These are phyloP conservation scores for Lepidurus couesii DNA, from an alignment of 1,140 invertebrate genomes.

Conservation along the genomic window DNA sequence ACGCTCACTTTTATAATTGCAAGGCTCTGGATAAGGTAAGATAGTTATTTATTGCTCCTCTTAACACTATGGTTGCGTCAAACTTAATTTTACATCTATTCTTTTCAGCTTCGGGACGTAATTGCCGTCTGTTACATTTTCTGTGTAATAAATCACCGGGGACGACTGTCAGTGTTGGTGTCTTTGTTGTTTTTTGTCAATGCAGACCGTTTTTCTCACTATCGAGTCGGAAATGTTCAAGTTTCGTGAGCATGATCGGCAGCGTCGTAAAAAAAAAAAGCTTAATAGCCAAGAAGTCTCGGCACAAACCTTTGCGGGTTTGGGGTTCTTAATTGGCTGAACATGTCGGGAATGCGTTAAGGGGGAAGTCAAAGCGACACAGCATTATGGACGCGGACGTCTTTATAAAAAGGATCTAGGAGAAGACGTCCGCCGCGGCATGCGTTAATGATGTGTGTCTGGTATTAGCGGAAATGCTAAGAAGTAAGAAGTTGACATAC, in stretches of 20 bases:
- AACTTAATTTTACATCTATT: neutral
- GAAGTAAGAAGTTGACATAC: slow-evolving; percentile 16
- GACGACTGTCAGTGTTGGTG: neutral
- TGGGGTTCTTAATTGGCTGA: slow-evolving; percentile 5
- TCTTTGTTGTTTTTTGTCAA: neutral
- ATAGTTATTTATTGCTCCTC: neutral
- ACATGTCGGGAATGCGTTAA: slow-evolving; percentile 15
- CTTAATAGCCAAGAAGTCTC: neutral
- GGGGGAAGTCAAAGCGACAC: neutral
- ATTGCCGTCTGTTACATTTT: neutral
- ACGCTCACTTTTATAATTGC: neutral
- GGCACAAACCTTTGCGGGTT: neutral
- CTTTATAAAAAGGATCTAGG: neutral
- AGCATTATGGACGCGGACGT: slow-evolving; percentile 13
- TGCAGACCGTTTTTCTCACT: neutral
- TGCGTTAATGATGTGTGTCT: slow-evolving; percentile 22
- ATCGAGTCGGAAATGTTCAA: neutral
- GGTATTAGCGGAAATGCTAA: slow-evolving; percentile 18
- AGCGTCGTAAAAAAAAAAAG: neutral
- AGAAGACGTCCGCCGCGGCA: neutral
- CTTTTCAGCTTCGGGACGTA: neutral
- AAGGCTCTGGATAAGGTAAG: neutral
- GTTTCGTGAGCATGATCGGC: too few species aligned
- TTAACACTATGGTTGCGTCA: neutral
- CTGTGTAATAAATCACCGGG: neutral